Base-by-base conservation (phyloP, 2,797 vertebrate genomes). In the Poeciliopsis presidionis region DNA sequence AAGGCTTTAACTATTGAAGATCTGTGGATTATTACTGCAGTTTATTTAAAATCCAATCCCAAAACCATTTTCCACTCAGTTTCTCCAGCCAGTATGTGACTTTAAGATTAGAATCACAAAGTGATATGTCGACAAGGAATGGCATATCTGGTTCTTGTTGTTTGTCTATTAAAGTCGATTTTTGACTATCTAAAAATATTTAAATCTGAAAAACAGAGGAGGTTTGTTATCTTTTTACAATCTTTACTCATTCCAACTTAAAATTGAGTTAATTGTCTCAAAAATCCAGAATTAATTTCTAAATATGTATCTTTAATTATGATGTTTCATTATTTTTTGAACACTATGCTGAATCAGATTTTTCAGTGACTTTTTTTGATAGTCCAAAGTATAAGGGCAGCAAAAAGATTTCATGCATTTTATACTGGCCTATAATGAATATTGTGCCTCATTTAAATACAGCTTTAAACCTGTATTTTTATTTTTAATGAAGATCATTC, bases 361-460 rank as follows among this genome's bases (percentile, higher is more conserved):
- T 77, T 81, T 90, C 80, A 83, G 89, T 90, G 83, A 90, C 91
- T 83, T n/a, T 83, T 86, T 83, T 67, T 46, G 43, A 41, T 49
- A 79, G 80, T 72, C 74, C 41, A 59, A 75, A 82, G 65, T 77
- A 70, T 78, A 73, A 82, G 63, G 69, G 59, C 71, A 0, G 45
- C 39, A 41, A 53, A 85, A 88, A 55, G 73, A 82, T 80, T 84
- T 81, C 49, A 83, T 85, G 80, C 83, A 71, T 89, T 88, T 89
- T 82, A 81, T 75, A 86, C 79, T 76, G 69, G 47, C 67, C 69
- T 16, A 76, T 72, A 73, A 83, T 84, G 59, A 93, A 88, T 87
- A 79, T 86, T 89, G 71, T 74, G 79, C 72, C 79, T 87, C 8
- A 84, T 90, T 84, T 88, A 89, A 88, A 89, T 87, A 87, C 83